Evolutionary conservation across 2,888 invertebrate genomes (phyloP).

Genomic region (Campopleginae sp.): DNA sequence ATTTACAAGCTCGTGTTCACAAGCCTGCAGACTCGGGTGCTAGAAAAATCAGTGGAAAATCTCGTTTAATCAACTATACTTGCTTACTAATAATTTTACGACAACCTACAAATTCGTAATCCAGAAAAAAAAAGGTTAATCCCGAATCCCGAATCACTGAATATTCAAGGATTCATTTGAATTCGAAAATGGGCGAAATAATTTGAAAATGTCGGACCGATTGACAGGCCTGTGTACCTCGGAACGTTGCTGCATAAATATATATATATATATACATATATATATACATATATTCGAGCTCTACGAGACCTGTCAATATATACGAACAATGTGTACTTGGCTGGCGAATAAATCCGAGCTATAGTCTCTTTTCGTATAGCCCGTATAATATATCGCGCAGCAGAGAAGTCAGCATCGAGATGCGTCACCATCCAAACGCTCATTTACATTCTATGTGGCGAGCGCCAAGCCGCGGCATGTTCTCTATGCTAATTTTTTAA

Average conservation of each 20-base stretch:
- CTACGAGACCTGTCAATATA: conserved; percentile 33
- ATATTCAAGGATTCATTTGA: conserved; percentile 27
- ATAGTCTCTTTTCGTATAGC: conserved; percentile 25
- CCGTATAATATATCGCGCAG: conserved; percentile 12
- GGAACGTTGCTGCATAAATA: background rate
- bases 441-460: conserved; percentile 53
- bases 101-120: background rate
- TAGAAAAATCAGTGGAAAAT: background rate
- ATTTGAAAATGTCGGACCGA: conserved; percentile 18
- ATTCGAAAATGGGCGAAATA: conserved; percentile 23
- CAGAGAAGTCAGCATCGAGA: conserved; percentile 15
- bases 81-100: background rate
- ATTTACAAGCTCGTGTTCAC: background rate
- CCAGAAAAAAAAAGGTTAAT: background rate
- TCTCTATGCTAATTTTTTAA: conserved; percentile 72
- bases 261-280: conserved; percentile 12
- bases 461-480: conserved; percentile 35
- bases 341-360: conserved; percentile 6
- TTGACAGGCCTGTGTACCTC: background rate
- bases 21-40: background rate
- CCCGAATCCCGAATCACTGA: background rate
- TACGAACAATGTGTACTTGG: conserved; percentile 48
- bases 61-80: background rate
- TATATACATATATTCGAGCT: conserved; percentile 6
- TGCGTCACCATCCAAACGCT: conserved; percentile 40